Percentiles rank a stretch among this genome's conserved stretches.
These are phyloP conservation scores for Phymastichus coffea DNA, from an alignment of 1,140 invertebrate species.

Conservation along the genomic window DNA sequence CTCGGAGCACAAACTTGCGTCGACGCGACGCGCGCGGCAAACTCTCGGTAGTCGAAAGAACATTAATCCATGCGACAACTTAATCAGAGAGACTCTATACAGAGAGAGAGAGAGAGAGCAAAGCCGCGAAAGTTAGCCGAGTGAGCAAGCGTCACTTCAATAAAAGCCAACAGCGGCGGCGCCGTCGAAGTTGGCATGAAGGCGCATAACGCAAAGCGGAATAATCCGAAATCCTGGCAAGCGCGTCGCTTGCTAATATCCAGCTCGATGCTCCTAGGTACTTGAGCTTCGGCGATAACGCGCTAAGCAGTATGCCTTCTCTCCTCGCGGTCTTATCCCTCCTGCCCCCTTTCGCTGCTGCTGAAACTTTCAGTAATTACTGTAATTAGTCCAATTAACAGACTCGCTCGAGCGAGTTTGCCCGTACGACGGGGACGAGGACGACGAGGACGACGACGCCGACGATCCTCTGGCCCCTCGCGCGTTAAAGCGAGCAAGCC, in stretches of 20 bases:
- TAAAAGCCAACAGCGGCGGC: no score
- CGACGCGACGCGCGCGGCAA: no score
- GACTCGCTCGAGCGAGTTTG: conserved; percentile 48
- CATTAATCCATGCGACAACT: no score
- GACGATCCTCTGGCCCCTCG: neutral
- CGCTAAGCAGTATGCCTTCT: conserved; percentile 13
- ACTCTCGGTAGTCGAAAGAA: no score
- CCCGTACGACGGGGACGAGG: neutral
- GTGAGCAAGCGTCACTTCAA: no score
- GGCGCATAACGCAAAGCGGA: conserved; percentile 41
- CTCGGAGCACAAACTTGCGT: no score
- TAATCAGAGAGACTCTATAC: no score
- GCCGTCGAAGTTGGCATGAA: no score
- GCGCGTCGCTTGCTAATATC: conserved; percentile 39
- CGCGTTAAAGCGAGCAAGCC: conserved; percentile 15
- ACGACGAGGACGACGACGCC: neutral
- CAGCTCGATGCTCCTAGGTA: conserved; percentile 36
- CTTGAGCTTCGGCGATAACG: conserved; percentile 30
- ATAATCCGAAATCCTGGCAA: conserved; percentile 29
- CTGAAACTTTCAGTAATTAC: conserved; percentile 58
- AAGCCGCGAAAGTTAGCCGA: no score
- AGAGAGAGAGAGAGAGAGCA: no score
- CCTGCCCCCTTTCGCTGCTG: no score
- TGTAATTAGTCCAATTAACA: conserved; percentile 59
- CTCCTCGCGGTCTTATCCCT: no score